Conservation (phyloP, 2,888 invertebrate genomes). For the Lasiommata megera region DNA sequence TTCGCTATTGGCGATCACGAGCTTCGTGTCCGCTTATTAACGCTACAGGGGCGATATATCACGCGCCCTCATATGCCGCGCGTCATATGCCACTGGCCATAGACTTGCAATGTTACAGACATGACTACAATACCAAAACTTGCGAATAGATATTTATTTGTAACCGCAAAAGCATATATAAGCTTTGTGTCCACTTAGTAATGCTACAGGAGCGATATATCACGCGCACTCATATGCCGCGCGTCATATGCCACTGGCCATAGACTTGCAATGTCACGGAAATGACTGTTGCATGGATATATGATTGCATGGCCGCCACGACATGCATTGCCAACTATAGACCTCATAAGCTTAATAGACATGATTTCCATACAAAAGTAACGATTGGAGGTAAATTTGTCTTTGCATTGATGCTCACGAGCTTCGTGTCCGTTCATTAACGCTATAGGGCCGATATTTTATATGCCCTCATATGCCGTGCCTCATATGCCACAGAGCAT, state of each 20-base stretch:
- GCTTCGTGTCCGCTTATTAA: constrained; percentile 76
- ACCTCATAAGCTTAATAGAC: no score
- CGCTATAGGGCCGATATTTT: constrained; percentile 77
- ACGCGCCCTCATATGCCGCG: constrained; percentile 68
- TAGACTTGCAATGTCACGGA: background rate
- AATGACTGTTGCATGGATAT: no score
- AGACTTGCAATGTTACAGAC: background rate
- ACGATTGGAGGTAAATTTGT: no score
- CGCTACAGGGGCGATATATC: constrained; percentile 78
- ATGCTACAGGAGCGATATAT: constrained; percentile 78
- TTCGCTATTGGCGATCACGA: constrained; percentile 76
- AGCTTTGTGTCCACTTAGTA: constrained; percentile 76
- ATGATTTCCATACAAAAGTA: background rate
- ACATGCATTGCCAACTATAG: no score
- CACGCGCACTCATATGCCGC: constrained; percentile 70
- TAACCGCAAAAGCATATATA: no score
- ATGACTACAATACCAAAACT: background rate
- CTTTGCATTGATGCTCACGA: constrained; percentile 79
- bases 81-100: constrained; percentile 36
- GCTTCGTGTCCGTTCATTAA: constrained; percentile 76
- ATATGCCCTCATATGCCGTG: constrained; percentile 68
- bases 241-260: constrained; percentile 37
- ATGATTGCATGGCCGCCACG: no score
- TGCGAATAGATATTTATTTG: no score
- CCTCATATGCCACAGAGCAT: constrained; percentile 36